Percentiles rank a stretch among this genome's conserved stretches.
Evolutionary conservation across 2,113 vertebrate genomes (phyloP).

Genomic region (Amblyopsis rosae): DNA sequence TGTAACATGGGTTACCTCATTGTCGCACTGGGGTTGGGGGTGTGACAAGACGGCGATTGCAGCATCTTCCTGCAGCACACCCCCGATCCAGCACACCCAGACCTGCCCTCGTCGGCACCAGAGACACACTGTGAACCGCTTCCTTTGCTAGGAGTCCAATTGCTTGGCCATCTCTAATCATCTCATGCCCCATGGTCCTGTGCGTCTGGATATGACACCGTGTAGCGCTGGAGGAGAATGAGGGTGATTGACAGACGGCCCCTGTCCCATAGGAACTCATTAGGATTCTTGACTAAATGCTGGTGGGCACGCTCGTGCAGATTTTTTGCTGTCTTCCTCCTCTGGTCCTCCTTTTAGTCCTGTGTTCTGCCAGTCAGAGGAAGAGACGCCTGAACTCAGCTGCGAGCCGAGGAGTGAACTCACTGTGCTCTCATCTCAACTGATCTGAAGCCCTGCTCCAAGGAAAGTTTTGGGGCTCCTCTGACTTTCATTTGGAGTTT

Average conservation of each 20-base stretch:
- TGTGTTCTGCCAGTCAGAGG: slow-evolving; percentile 73
- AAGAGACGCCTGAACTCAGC: slow-evolving; percentile 73
- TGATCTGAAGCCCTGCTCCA: slow-evolving; percentile 70
- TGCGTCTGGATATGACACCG: slow-evolving; percentile 61
- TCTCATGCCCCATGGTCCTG: slow-evolving; percentile 80
- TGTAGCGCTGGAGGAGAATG: slow-evolving; percentile 64
- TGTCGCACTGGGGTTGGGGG: slow-evolving; percentile 46
- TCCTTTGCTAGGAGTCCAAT: slow-evolving; percentile 39
- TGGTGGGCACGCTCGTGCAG: slow-evolving; percentile 77
- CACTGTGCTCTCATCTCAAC: slow-evolving; percentile 73
- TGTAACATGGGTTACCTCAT: slow-evolving; percentile 69
- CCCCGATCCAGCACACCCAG: slow-evolving; percentile 35
- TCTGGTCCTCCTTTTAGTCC: slow-evolving; percentile 77
- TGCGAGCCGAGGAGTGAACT: slow-evolving; percentile 61
- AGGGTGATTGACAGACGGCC: slow-evolving; percentile 77
- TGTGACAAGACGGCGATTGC: slow-evolving; percentile 19
- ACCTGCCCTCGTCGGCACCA: slow-evolving; percentile 18
- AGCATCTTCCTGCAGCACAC: slow-evolving; percentile 23
- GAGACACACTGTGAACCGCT: slow-evolving; percentile 51
- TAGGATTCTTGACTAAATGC: slow-evolving; percentile 82
- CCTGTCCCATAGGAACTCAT: slow-evolving; percentile 83
- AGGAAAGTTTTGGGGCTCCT: slow-evolving; percentile 51
- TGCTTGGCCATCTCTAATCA: slow-evolving; percentile 76
- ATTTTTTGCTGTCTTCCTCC: slow-evolving; percentile 67
- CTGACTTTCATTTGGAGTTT: slow-evolving; percentile 74